Base-by-base conservation (phyloP, 2,113 vertebrate genomes). In the Drymodes brunneopygia region DNA sequence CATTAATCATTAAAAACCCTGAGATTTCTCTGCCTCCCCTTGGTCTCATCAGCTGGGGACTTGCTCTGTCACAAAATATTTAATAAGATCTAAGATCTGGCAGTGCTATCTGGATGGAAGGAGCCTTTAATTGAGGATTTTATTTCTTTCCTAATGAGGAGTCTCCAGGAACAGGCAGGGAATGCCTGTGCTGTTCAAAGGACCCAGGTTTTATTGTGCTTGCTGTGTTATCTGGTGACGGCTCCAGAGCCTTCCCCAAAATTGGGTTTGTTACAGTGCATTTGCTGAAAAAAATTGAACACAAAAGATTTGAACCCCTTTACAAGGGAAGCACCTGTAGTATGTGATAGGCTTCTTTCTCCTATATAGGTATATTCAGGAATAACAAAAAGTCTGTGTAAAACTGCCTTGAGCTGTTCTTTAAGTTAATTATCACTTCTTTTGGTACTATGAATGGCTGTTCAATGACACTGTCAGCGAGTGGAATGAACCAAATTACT, bases 401-500 rank as follows among this genome's bases (percentile, higher is more conserved):
- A 96, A 97, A 97, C 85, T 93, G 98, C 98, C 98, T 97, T 79
- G 95, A 98, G 98, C 98, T 95, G 95, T 98, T 98, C 98, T 98
- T 98, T 98, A 98, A 98, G 98, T 98, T 98, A 98, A 98, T 98
- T 98, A 98, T 98, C 98, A 97, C 97, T 98, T 98, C 97, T 98
- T 98, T 98, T 95, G 98, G 96, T 98, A 78, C 96, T 94, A 96
- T 97, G 98, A 98, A 98, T 98, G 97, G 97, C 97, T 98, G 98
- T 97, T 98, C 98, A 98, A 97, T 98, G 98, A 98, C 98, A 98
- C 97, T 97, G 98, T 98, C 98, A 99, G 98, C 95, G 89, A 98
- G 99, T 99, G 98, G 98, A 99, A 98, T 98, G 97, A 99, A 98
- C 98, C 98, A 99, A 99, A 99, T 99, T 98, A 99, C 99, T 99